phyloP scores from a whole-genome alignment of 2,888 invertebrate genomes.

The Maniola hyperantus region DNA sequence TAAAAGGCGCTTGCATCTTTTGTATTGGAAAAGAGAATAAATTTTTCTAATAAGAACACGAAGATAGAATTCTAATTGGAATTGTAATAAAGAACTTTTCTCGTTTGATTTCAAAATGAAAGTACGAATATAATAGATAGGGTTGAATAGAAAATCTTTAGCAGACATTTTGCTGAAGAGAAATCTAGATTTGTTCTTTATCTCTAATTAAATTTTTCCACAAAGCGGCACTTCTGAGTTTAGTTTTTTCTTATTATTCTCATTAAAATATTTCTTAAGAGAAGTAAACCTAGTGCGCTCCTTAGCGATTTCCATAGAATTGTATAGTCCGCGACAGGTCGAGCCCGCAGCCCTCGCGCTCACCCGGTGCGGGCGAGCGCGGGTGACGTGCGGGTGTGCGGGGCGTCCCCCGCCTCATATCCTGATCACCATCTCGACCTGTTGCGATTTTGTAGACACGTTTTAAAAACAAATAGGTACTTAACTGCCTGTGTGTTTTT shows the following conservation, averaged over 20 bases:
- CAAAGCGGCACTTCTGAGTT: not conserved
- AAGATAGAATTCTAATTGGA: conserved; percentile 22
- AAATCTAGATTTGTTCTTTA: conserved; percentile 12
- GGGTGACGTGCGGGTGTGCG: too few relatives aligned
- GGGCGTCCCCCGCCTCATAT: too few relatives aligned
- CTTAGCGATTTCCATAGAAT: too few relatives aligned
- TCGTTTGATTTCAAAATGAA: conserved; percentile 13
- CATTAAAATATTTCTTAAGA: not conserved
- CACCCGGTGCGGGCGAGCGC: too few relatives aligned
- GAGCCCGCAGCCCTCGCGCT: too few relatives aligned
- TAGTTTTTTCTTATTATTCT: not conserved
- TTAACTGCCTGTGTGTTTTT: too few relatives aligned
- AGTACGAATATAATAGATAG: conserved; percentile 10
- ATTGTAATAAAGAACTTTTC: conserved; percentile 20
- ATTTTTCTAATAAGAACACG: conserved; percentile 27
- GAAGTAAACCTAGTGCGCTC: too few relatives aligned
- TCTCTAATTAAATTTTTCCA: conserved; percentile 4
- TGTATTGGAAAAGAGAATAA: conserved; percentile 17
- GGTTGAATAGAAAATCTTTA: conserved; percentile 9
- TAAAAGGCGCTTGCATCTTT: conserved; percentile 23
- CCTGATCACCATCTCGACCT: too few relatives aligned
- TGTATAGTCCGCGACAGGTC: too few relatives aligned
- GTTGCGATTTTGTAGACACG: too few relatives aligned
- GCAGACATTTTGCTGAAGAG: conserved; percentile 1
- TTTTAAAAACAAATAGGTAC: too few relatives aligned